phyloP scores from a whole-genome alignment of 2,113 vertebrate genomes.

The Promerops cafer region DNA sequence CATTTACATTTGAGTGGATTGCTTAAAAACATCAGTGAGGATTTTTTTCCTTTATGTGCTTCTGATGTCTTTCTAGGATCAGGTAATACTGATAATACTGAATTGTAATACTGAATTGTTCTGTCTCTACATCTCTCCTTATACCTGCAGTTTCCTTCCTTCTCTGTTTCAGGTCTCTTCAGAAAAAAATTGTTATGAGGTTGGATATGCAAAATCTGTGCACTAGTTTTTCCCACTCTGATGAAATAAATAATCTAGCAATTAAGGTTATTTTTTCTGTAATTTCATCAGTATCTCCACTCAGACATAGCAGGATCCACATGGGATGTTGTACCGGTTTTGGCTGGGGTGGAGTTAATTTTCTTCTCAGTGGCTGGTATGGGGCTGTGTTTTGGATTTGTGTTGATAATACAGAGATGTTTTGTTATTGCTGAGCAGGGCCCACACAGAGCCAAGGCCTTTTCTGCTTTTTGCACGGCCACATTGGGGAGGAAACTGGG shows the following conservation, averaged over 20 bases:
- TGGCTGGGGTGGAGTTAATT: not conserved
- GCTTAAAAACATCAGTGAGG: not conserved
- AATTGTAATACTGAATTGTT: not conserved
- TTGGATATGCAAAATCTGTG: not conserved
- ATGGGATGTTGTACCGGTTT: not conserved
- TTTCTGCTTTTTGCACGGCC: accelerated
- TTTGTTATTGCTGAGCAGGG: not conserved
- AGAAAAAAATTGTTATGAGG: not conserved
- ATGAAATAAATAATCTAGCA: not conserved
- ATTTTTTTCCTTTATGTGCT: not conserved
- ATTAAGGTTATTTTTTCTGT: not conserved
- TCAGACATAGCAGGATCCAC: not conserved
- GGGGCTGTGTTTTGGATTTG: not conserved
- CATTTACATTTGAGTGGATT: not conserved
- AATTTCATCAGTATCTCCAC: not conserved
- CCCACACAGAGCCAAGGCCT: not conserved
- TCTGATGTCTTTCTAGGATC: not conserved
- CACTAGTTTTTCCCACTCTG: not conserved
- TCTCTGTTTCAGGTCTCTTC: not conserved
- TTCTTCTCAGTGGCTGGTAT: not conserved
- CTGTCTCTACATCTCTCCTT: not conserved
- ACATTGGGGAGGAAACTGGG: accelerated
- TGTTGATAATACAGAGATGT: not conserved
- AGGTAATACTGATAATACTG: not conserved
- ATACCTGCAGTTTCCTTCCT: not conserved